Evolutionary conservation across 2,113 vertebrate species (phyloP), one percentile per base, ranked within the genome.

Genomic region (Oryzias woworae): DNA sequence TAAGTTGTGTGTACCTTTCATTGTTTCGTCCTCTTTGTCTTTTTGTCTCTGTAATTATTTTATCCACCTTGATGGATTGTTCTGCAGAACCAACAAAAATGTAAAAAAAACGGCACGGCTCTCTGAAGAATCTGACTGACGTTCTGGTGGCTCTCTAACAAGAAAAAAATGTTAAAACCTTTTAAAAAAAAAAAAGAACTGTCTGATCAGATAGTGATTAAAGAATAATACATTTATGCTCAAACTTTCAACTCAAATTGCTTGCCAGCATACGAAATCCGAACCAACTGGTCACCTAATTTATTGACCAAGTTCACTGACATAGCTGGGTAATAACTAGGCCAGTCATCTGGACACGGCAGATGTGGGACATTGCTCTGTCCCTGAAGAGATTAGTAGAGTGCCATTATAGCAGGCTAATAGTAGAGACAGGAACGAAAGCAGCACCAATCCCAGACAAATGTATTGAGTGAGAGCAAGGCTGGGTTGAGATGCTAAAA

Each of bases 381-480:
- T 80, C 81, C 82, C 77, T 55, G 60, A 80, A 71, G 71, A 82
- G 77, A 85, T 85, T 79, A 83, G 59, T 75, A 77, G 69, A 74
- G 79, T 71, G 74, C 77, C 72, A 87, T 87, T 84, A 85, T 71
- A 78, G 70, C 50, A 22, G 47, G 81, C 81, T 88, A 90, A 88
- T 80, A 84, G 79, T 87, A 74, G 75, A 87, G 82, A 80, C 76
- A 62, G 68, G 71, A 61, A 77, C 73, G 72, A 83, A 83, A 82
- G 85, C 71, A 60, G 83, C 62, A 42, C 70, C 74, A 79, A 83
- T 42, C 57, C 75, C 66, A 53, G 54, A 63, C 75, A 86, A 87
- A 87, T 86, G 82, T 73, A 85, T 64, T 73, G 83, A 87, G 75
- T 83, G 86, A 87, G 86, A 83, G 72, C 73, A 71, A 85, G 76